Conservation (phyloP, 2,888 invertebrate genomes). For the Luffia ferchaultella region DNA sequence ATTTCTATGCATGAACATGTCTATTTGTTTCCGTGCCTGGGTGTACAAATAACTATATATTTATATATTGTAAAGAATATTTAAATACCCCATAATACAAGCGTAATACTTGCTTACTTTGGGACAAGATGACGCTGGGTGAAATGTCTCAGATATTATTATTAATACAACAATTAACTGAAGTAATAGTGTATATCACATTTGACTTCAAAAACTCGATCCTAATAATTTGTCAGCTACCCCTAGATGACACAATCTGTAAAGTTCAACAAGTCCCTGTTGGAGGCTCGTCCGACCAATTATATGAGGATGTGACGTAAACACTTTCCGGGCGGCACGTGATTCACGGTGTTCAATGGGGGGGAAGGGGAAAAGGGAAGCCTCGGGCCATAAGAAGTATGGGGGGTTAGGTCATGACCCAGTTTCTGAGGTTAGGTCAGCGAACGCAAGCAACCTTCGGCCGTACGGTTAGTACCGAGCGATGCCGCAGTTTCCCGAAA, state of each 20-base stretch:
- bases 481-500: neutral
- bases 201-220: neutral
- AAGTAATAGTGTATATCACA: neutral
- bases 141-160: no score
- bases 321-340: slow-evolving; percentile 25
- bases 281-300: slow-evolving; percentile 12
- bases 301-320: slow-evolving; percentile 17
- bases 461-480: neutral
- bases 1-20: no score
- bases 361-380: slow-evolving; percentile 12
- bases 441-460: slow-evolving; percentile 60
- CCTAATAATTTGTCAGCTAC: neutral
- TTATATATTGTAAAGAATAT: no score
- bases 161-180: no score
- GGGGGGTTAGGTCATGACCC: slow-evolving; percentile 41
- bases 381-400: slow-evolving; percentile 14
- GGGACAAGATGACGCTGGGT: no score
- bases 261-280: slow-evolving; percentile 3
- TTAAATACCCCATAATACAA: no score
- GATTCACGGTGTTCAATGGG: slow-evolving; percentile 22
- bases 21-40: no score
- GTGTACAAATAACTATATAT: no score
- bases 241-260: slow-evolving; percentile 3
- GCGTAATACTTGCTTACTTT: no score
- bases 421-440: slow-evolving; percentile 53